Evolutionary conservation across 2,888 invertebrate genomes (phyloP), one percentile per base, ranked within the genome.

Genomic region (Aphidius colemani): DNA sequence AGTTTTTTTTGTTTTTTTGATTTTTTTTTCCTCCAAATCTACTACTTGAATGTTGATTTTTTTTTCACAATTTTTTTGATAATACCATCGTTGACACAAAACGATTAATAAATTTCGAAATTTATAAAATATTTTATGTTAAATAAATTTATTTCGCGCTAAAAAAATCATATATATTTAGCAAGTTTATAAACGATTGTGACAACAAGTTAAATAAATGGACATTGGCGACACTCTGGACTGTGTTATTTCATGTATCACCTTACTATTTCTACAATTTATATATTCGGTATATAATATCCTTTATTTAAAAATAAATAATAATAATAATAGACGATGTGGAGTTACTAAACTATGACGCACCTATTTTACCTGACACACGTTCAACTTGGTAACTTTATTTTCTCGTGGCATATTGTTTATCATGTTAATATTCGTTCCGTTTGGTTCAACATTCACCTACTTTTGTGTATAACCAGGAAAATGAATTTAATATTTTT

Each of bases 401-500:
- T 30, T 30, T 30, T 30, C 30, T 30, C 30, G 30, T 30, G 30
- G 30, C 30, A 30, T 30, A 30, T 30, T 30, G 30, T 30, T 30
- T 30, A 30, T 30, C 30, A 30, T 30, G 30, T 30, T 30, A 30
- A 30, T 30, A 30, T 5, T 30, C 30, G 30, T 30, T 30, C 30
- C 30, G 30, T 59, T 65, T 63, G 50, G 53, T 46, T 58, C 60
- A 39, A 46, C 65, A 68, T 65, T 67, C 68, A 68, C 65, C 68
- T 64, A 67, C 67, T 65, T 63, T 41, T 45, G 11, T 65, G 5
- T 30, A 30, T 30, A 30, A 53, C 50, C 58, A 13, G 46, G 53
- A 48, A 48, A n/a, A 44, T 59, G 30, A 53, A 51, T 51, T 53
- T 18, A 49, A 55, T 41, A 44, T 48, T 1, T 41, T 11, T 30